Evolutionary conservation across 2,113 vertebrate genomes (phyloP), one percentile per base, ranked within the genome.

Genomic region (Chaetodon trifascialis): DNA sequence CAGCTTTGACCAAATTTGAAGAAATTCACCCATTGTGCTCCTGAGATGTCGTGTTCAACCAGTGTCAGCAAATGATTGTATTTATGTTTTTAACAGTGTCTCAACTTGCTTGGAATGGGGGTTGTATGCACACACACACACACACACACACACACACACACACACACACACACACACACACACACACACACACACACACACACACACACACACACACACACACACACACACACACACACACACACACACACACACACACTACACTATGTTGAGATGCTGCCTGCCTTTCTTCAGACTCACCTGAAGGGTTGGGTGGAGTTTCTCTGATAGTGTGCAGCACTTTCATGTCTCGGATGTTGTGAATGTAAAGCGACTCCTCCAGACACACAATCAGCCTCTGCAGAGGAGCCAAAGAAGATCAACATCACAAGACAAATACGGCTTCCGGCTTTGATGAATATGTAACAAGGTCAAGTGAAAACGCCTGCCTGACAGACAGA

Each of bases 261-360:
- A 11, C 3, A 72, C 9, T n/a, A 11, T 23, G 19, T 5, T n/a
- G 25, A 47, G 14, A 40, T 19, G 19, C 25, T 17, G 4, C 25
- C 11, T 1, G 4, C 30, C 9, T 7, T 73, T 64, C 7, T 19
- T 38, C 23, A 19, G 25, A 68, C 87, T 91, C 85, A 98, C 97
- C 97, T 90, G 97, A 95, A 40, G 97, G 98, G 91, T 99, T 98
- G n/a, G 98, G 98, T 11, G 98, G 98, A 0, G 98, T 99, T 94
- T 99, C 98, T 91, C 98, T 94, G 94, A 99, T 99, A n/a, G 98
- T 99, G 87, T 99, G 98, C 89, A 99, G 95, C 42, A 99, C 98
- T 94, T 99, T 99, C 98, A 99, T 99, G 94, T 99, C 98, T 92
- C 98, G 94, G 91, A 99, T 99, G 91, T 99, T 99, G 95, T 99